These are phyloP conservation scores for Maniola jurtina DNA, from an alignment of 1,140 invertebrate species.

Conservation along the genomic window DNA sequence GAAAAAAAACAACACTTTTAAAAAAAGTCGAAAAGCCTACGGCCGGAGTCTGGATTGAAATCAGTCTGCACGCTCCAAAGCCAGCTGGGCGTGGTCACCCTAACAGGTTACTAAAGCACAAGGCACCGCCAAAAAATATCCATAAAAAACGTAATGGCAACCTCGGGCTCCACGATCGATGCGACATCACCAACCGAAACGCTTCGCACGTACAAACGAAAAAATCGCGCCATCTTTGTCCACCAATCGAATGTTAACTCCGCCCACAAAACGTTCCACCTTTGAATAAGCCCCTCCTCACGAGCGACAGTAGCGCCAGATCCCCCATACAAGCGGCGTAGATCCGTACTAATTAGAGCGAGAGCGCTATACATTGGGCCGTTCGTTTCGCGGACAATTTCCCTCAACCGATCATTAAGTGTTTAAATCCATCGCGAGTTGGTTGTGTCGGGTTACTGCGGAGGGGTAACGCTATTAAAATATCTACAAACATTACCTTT, in stretches of 20 bases:
- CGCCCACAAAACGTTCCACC: slow-evolving; percentile 50
- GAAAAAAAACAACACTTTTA: slow-evolving; percentile 55
- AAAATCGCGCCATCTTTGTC: slow-evolving; percentile 57
- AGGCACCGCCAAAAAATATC: slow-evolving; percentile 73
- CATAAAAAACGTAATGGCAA: slow-evolving; percentile 77
- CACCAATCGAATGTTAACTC: slow-evolving; percentile 46
- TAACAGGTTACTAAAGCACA: slow-evolving; percentile 71
- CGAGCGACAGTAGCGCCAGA: slow-evolving; percentile 53
- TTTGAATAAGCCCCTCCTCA: slow-evolving; percentile 42
- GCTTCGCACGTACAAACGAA: slow-evolving; percentile 58
- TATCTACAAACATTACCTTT: slow-evolving; percentile 78
- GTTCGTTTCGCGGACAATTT: slow-evolving; percentile 77
- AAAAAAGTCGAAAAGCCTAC: slow-evolving; percentile 62
- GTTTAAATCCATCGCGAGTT: slow-evolving; percentile 77
- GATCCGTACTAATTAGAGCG: slow-evolving; percentile 64
- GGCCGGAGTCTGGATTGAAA: slow-evolving; percentile 66
- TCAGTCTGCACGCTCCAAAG: slow-evolving; percentile 48
- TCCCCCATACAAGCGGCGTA: slow-evolving; percentile 58
- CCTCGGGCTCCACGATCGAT: slow-evolving; percentile 66
- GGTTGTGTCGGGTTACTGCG: slow-evolving; percentile 76
- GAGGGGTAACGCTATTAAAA: slow-evolving; percentile 77
- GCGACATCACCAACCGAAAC: slow-evolving; percentile 58
- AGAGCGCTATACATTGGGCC: slow-evolving; percentile 59
- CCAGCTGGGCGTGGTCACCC: slow-evolving; percentile 61
- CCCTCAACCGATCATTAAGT: slow-evolving; percentile 78